Conservation (phyloP, 1,140 invertebrate species). For the Cheumatopsyche charites region DNA sequence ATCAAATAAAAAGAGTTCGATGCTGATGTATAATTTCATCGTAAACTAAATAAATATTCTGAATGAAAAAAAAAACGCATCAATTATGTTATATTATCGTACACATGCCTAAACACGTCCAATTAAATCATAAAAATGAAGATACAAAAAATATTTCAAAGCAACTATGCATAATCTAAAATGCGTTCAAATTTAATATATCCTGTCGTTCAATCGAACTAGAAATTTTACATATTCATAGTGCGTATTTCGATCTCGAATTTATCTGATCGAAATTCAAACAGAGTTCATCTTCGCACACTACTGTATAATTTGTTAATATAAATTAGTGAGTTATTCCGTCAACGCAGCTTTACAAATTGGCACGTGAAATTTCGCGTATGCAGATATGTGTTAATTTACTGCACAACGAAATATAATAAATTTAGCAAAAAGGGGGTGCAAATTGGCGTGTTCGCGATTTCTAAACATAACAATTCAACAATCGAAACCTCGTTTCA, state of each 20-base stretch:
- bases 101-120: neutral
- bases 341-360: too few species aligned
- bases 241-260: slow-evolving; percentile 11
- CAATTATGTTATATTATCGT: neutral
- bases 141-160: neutral
- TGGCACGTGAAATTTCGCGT: too few species aligned
- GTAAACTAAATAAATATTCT: neutral
- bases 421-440: too few species aligned
- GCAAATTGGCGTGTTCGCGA: neutral
- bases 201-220: slow-evolving; percentile 16
- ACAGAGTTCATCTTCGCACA: neutral
- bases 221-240: neutral
- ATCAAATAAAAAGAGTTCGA: neutral
- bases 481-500: neutral
- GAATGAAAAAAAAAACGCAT: neutral
- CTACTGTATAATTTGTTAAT: slow-evolving; percentile 12
- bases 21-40: neutral
- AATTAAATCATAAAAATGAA: slow-evolving; percentile 1
- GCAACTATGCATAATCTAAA: slow-evolving; percentile 8
- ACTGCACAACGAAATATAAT: too few species aligned
- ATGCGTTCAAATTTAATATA: slow-evolving; percentile 11
- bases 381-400: too few species aligned
- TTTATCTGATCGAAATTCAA: slow-evolving; percentile 16
- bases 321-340: neutral
- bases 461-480: neutral